Evolutionary conservation across 2,888 invertebrate genomes (phyloP), one percentile per base, ranked within the genome.

Genomic region (Elegia similella): DNA sequence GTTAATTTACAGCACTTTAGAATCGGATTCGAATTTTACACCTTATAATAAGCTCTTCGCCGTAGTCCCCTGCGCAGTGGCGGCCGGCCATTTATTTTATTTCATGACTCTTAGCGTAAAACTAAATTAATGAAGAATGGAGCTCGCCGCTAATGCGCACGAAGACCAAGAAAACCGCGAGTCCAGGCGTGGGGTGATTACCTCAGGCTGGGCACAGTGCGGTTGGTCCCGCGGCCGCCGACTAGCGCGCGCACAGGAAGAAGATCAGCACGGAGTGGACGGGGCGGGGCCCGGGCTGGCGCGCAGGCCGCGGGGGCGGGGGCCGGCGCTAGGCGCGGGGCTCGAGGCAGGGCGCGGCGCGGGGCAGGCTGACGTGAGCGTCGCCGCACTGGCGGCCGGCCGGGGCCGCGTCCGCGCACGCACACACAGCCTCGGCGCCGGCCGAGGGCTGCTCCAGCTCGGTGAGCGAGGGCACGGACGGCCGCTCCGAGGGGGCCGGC

Each of bases 401-500:
- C 61, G 56, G 55, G 23, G 47, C 12, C 34, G 8, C 53, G 32
- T 53, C 57, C 63, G 63, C 61, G 62, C 54, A 23, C 23, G 23
- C 23, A 23, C 23, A 23, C 23, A 5, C 23, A 23, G 23, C 23
- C 23, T 23, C 23, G 23, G 23, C 23, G 23, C 23, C 23, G 23
- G 23, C 23, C 23, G 23, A 5, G 23, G 64, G 72, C 71, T 73
- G 72, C 71, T 73, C 76, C 71, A 73, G 68, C 73, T 75, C 78
- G 67, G 72, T 68, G 79, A 78, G 57, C 74, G 81, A 77, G 71
- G 70, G 78, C 73, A 74, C 65, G 56, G 86, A 83, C 64, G 73
- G 66, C 62, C 80, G 80, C 77, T 82, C 82, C 74, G 88, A 86
- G 63, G 80, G 73, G 65, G 81, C 70, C 82, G 89, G 89, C 74